Base-by-base conservation (phyloP, 2,888 invertebrate species). In the Carabus problematicus region DNA sequence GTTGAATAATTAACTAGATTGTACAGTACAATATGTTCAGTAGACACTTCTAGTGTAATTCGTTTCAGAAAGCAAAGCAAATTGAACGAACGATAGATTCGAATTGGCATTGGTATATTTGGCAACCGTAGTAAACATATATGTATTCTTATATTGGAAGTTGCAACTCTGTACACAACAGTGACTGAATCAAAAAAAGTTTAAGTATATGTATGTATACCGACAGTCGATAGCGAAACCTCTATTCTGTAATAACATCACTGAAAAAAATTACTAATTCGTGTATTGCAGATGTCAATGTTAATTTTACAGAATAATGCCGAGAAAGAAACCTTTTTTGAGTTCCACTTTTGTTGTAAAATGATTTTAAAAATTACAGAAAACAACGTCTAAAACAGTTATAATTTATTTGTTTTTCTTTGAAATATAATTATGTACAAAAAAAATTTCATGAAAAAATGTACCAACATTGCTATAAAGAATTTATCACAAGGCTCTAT, bases 401-500 rank as follows among this genome's bases (percentile, higher is more conserved):
- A 66, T 61, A 69, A 56, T 61, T 61, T 69, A 69, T 69, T 69
- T n/a, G n/a, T n/a, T 43, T 18, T 18, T 60, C 61, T 49, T 62
- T 69, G 54, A 42, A 9, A 69, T 64, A 52, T 18, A 52, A 52
- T 12, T 47, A 68, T 68, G 68, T 68, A 68, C 68, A 60, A 69
- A 69, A 68, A 68, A 69, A 62, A 16, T 56, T 61, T 43, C 56
- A 42, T 69, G 62, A 62, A 69, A 68, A 68, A 58, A 49, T 54
- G 59, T 60, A 69, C 69, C 69, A 67, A 67, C 60, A 61, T 60
- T 62, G 62, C 68, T 68, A 61, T 61, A 64, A 63, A 63, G 63
- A 63, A 60, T 67, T 67, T 69, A 69, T 69, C 69, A 69, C 69
- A 69, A 69, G 69, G 69, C 69, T 69, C 61, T 62, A 56, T 56